These are phyloP conservation scores for Sitophilus oryzae DNA, from an alignment of 1,140 invertebrate genomes.

Conservation along the genomic window DNA sequence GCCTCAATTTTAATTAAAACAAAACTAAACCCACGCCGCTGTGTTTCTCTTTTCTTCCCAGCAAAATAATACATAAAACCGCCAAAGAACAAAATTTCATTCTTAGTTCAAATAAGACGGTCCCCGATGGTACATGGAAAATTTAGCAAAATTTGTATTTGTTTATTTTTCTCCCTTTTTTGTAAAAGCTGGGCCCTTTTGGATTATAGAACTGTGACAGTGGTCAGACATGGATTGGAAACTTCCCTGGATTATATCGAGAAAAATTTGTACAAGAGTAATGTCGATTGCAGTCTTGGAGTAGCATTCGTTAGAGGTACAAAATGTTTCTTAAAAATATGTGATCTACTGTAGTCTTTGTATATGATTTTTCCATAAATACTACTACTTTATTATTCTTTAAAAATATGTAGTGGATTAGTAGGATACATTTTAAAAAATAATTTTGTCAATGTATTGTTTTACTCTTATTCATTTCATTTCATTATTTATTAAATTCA, in stretches of 20 bases:
- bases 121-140: background rate
- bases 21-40: background rate
- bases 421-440: constrained; percentile 14
- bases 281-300: constrained; percentile 30
- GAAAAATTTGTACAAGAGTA: constrained; percentile 19
- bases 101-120: background rate
- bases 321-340: too few relatives aligned
- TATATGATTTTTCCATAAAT: too few relatives aligned
- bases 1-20: too few relatives aligned
- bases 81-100: background rate
- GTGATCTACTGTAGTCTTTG: too few relatives aligned
- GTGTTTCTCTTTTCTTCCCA: background rate
- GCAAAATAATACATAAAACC: background rate
- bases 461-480: too few relatives aligned
- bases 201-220: constrained; percentile 17
- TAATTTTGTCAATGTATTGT: background rate
- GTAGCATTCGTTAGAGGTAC: constrained; percentile 24
- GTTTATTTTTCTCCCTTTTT: constrained; percentile 1
- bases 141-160: background rate
- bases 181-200: background rate
- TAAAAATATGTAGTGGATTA: too few relatives aligned
- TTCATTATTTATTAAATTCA: too few relatives aligned
- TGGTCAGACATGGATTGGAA: constrained; percentile 21
- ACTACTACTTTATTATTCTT: too few relatives aligned
- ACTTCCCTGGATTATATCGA: constrained; percentile 26